These are phyloP conservation scores for Premnoplex brunnescens DNA, from an alignment of 2,797 vertebrate genomes.

Conservation along the genomic window DNA sequence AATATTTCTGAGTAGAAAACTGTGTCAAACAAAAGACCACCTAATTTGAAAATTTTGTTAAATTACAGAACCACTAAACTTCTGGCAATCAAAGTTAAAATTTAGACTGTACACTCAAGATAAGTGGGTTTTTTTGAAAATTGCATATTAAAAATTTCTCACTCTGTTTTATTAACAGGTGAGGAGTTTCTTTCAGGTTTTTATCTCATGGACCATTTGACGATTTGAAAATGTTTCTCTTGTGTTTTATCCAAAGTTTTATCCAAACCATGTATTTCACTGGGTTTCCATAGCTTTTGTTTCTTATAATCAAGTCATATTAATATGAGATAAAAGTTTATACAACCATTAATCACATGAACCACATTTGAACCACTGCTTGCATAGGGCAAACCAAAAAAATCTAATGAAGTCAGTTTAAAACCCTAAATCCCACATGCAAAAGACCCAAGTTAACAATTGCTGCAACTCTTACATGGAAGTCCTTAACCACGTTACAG, in stretches of 20 bases:
- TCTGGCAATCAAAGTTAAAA: not conserved
- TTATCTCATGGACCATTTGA: not conserved
- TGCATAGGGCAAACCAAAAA: not conserved
- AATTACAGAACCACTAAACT: not conserved
- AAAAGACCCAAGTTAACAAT: accelerated
- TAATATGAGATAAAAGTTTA: not conserved
- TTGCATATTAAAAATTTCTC: not conserved
- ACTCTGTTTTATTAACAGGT: not conserved
- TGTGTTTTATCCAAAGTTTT: not conserved
- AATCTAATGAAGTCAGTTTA: not conserved
- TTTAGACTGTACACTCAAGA: not conserved
- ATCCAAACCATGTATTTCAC: not conserved
- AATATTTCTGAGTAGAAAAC: not conserved
- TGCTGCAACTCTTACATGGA: not conserved
- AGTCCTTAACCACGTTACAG: not conserved
- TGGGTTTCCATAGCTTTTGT: not conserved
- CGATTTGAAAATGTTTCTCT: not conserved
- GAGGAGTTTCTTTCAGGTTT: not conserved
- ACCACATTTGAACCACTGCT: not conserved
- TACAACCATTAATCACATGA: not conserved
- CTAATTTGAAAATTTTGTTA: not conserved
- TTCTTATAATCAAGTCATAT: not conserved
- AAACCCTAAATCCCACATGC: not conserved
- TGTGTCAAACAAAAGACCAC: not conserved
- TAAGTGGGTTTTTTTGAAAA: not conserved